These are phyloP conservation scores for Physeter macrocephalus DNA, from an alignment of 2,113 vertebrate species.

Conservation along the genomic window DNA sequence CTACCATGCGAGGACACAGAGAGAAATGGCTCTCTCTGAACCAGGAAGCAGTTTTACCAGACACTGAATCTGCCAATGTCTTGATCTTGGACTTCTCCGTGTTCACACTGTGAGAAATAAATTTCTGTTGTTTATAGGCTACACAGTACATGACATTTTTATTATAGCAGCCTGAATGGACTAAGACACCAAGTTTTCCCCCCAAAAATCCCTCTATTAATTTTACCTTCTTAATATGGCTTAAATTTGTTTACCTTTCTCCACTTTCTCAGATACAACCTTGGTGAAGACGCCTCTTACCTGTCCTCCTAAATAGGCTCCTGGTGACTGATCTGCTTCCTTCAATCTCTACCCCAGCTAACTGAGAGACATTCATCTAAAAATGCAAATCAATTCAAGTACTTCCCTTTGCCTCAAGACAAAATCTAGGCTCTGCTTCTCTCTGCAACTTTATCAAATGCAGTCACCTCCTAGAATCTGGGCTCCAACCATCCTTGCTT, in stretches of 20 bases:
- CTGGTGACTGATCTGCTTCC: background rate
- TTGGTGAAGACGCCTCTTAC: too few species aligned
- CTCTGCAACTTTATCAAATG: background rate
- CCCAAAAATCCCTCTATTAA: background rate
- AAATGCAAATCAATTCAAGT: background rate
- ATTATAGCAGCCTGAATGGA: background rate
- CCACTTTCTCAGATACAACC: background rate
- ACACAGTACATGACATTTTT: background rate
- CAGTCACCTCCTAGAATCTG: background rate
- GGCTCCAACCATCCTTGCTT: background rate
- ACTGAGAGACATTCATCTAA: background rate
- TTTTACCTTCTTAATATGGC: too few species aligned
- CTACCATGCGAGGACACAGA: background rate
- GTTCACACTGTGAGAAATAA: background rate
- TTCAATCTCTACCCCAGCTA: background rate
- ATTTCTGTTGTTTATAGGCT: background rate
- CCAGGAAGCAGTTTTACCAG: background rate
- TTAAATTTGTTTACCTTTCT: background rate
- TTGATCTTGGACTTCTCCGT: background rate
- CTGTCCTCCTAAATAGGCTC: background rate
- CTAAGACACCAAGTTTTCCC: background rate
- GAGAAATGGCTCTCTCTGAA: background rate
- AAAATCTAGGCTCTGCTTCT: background rate
- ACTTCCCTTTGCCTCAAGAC: background rate
- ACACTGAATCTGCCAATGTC: background rate